Percentiles rank a stretch among this genome's conserved stretches.
Conservation (phyloP, 2,888 invertebrate genomes). For the Linyphia triangularis region DNA sequence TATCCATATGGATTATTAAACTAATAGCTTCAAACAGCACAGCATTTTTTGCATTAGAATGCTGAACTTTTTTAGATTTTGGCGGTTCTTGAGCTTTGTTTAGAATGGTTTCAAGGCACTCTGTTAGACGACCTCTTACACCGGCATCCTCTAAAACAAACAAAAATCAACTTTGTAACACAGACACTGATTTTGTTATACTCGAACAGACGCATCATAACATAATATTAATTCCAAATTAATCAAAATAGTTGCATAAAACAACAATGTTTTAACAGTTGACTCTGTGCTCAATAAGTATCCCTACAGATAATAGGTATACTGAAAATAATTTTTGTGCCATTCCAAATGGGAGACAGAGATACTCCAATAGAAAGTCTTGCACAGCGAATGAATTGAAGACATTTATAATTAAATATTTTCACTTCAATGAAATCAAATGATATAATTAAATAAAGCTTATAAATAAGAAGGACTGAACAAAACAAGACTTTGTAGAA, state of each 20-base stretch:
- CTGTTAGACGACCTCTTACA: slow-evolving; percentile 95
- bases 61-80: slow-evolving; percentile 99
- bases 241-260: background rate
- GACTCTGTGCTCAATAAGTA: no score
- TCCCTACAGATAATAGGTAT: no score
- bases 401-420: no score
- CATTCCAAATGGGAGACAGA: no score
- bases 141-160: slow-evolving; percentile 90
- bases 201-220: background rate
- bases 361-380: no score
- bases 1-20: slow-evolving; percentile 99
- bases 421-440: no score
- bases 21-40: slow-evolving; percentile 99
- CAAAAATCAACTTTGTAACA: background rate
- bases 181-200: background rate
- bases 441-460: no score
- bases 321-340: no score
- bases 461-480: no score
- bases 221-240: background rate
- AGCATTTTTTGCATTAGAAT: slow-evolving; percentile 99
- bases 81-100: slow-evolving; percentile 99
- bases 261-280: background rate
- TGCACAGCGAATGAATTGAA: no score
- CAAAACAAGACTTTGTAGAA: no score
- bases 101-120: slow-evolving; percentile 98